Percentiles rank a stretch among this genome's conserved stretches.
These are phyloP conservation scores for Ophioninae sp. DNA, from an alignment of 2,888 invertebrate genomes.

Conservation along the genomic window DNA sequence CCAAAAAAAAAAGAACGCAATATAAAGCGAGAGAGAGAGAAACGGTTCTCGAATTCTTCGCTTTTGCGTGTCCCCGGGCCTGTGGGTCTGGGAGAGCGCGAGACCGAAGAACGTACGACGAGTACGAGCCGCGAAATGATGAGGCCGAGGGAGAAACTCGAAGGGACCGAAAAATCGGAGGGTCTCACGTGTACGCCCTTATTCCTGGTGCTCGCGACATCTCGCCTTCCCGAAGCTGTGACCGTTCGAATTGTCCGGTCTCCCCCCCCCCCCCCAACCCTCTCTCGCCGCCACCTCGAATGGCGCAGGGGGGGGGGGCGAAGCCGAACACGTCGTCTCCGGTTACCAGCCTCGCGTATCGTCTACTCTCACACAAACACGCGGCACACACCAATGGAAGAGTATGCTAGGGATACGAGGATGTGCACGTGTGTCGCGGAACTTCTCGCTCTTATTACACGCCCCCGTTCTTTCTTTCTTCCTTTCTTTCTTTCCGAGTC, in stretches of 20 bases:
- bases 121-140: conserved; percentile 31
- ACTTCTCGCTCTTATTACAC: conserved; percentile 37
- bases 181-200: conserved; percentile 44
- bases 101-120: conserved; percentile 36
- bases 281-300: neutral
- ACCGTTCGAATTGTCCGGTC: conserved; percentile 1
- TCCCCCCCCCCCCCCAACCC: neutral
- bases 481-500: conserved; percentile 12
- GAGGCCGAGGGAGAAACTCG: conserved; percentile 15
- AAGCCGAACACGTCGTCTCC: conserved; percentile 64
- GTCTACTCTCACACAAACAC: conserved; percentile 53
- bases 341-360: conserved; percentile 68
- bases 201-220: conserved; percentile 23
- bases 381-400: conserved; percentile 4
- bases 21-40: neutral
- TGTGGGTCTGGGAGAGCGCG: conserved; percentile 56
- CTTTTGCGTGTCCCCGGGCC: conserved; percentile 71
- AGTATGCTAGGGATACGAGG: conserved; percentile 3
- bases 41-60: conserved; percentile 58
- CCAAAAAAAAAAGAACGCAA: too few relatives aligned
- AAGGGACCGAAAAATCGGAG: neutral
- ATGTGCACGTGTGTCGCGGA: conserved; percentile 1
- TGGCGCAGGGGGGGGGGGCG: conserved; percentile 37
- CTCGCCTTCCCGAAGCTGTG: neutral
- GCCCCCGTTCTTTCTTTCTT: conserved; percentile 37